Conservation (phyloP, 2,113 vertebrate species). For the Bubalus kerabau region DNA sequence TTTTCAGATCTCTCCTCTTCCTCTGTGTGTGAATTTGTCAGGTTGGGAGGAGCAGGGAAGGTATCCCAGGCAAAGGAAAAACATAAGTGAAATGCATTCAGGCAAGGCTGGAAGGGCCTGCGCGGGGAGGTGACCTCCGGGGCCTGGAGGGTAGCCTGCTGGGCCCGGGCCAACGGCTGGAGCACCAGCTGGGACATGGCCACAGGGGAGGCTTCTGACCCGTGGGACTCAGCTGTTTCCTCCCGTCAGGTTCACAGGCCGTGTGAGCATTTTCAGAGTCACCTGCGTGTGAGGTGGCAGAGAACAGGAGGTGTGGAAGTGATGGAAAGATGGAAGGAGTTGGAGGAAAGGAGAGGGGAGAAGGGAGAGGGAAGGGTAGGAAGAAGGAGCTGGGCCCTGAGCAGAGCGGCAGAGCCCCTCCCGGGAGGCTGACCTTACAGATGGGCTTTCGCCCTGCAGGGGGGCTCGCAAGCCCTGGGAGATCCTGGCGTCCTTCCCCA, state of each 20-base stretch:
- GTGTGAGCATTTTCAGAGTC: not conserved
- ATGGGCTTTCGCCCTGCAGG: constrained; percentile 21
- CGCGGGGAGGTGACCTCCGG: accelerated
- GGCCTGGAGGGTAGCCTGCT: not conserved
- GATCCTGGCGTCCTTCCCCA: constrained; percentile 46
- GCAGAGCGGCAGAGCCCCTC: not conserved
- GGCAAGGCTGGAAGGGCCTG: not conserved
- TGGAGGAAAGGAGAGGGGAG: not conserved
- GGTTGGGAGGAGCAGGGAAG: not conserved
- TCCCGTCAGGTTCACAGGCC: not conserved
- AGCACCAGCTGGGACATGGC: not conserved
- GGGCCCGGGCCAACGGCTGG: not conserved
- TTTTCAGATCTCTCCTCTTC: not conserved
- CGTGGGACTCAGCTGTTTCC: not conserved
- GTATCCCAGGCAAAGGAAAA: not conserved
- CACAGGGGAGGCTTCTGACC: not conserved
- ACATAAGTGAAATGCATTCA: not conserved
- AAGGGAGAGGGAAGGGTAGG: too few relatives aligned
- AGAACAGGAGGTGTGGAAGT: not conserved
- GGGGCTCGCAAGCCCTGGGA: constrained; percentile 18
- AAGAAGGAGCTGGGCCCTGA: not conserved
- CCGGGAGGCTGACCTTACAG: not conserved
- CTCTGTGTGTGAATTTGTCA: not conserved
- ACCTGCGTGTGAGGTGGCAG: not conserved
- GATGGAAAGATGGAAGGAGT: not conserved